These are phyloP conservation scores for Heptranchias perlo DNA, from an alignment of 2,113 vertebrate genomes.

Conservation along the genomic window DNA sequence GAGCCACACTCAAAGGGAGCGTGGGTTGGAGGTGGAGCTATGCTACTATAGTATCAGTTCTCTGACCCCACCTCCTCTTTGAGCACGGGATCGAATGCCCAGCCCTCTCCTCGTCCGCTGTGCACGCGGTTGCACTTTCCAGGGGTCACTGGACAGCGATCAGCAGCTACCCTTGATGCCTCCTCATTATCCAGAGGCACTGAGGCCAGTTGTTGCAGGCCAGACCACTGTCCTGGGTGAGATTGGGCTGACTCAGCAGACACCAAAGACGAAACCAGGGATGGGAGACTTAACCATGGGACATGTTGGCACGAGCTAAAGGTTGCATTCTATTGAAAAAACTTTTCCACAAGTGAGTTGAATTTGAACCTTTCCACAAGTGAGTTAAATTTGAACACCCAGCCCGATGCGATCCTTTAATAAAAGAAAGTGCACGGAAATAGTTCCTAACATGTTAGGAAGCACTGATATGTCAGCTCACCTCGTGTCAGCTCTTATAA, in stretches of 20 bases:
- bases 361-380: neutral
- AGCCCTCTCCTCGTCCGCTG: neutral
- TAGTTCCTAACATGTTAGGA: neutral
- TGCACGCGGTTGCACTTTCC: neutral
- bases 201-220: neutral
- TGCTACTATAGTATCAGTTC: neutral
- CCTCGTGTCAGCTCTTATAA: neutral
- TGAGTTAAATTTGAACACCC: neutral
- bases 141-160: neutral
- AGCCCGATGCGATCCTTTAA: too few species aligned
- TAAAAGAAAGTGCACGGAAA: neutral
- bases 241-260: neutral
- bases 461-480: neutral
- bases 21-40: neutral
- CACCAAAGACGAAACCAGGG: neutral
- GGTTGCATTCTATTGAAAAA: neutral
- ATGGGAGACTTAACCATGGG: neutral
- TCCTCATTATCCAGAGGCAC: neutral
- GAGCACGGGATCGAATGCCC: neutral
- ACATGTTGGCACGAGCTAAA: neutral
- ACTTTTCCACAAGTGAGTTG: neutral
- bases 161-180: neutral
- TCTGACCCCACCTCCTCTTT: neutral
- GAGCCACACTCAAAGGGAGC: neutral
- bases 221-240: neutral